These are phyloP conservation scores for Avahi laniger DNA, from an alignment of 2,797 vertebrate species.

Conservation along the genomic window DNA sequence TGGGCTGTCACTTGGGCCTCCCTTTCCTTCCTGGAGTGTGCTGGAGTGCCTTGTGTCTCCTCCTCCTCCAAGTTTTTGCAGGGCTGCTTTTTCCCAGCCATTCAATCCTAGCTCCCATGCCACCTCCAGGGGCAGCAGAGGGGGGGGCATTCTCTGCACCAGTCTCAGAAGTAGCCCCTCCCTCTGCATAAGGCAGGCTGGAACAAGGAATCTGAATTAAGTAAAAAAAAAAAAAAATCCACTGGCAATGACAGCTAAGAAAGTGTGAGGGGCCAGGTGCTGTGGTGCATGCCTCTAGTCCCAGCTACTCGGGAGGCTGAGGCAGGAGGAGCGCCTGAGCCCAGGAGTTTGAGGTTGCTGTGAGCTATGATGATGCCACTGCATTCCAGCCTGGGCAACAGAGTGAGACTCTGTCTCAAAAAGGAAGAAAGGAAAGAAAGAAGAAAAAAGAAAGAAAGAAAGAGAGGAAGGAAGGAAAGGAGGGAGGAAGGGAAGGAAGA, in stretches of 20 bases:
- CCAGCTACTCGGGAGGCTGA: background rate
- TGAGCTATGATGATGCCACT: background rate
- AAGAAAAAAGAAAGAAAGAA: too few species aligned
- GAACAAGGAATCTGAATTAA: background rate
- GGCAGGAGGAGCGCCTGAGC: background rate
- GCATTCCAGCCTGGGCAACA: background rate
- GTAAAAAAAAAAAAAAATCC: background rate
- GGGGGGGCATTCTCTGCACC: background rate
- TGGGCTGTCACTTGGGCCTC: background rate
- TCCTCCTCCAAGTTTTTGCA: background rate
- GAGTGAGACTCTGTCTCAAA: too few species aligned
- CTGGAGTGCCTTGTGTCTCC: background rate
- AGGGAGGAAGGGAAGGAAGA: too few species aligned
- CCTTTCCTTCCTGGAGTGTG: background rate
- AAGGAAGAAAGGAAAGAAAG: too few species aligned
- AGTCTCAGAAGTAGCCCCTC: background rate
- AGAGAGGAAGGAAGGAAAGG: too few species aligned
- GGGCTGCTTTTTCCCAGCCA: background rate
- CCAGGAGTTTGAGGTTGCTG: too few species aligned
- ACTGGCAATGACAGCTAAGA: background rate
- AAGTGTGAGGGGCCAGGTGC: too few species aligned
- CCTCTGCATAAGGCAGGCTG: background rate
- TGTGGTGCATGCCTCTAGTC: background rate
- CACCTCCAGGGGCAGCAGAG: too few species aligned
- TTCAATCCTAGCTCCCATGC: background rate